Base-by-base conservation (phyloP, 2,888 invertebrate species). In the Alloplasta piceator region DNA sequence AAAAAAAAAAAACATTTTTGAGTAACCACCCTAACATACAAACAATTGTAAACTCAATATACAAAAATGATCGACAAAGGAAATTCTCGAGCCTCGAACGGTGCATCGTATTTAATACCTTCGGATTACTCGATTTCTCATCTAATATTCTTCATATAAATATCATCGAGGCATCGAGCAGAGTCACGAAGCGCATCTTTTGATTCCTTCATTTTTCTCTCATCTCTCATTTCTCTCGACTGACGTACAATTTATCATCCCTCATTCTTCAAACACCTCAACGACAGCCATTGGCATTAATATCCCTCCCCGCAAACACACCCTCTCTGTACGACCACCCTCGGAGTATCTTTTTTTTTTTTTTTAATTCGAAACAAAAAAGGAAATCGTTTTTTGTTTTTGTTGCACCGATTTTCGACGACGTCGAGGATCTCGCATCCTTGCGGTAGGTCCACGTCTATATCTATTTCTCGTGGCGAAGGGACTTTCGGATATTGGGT, bases 401-500 rank as follows among this genome's bases (percentile, higher is more conserved):
- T 55, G 46, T 9, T 66, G 26, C 26, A 61, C 10, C 26, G 16
- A 41, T 26, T 14, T 39, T 43, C 36, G 73, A 6, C 55, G 73
- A 64, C 60, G 36, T 66, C 66, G 14, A 55, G 73, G 38, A 50
- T 43, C 43, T 60, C 43, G 14, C 36, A 74, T 12, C 66, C 73
- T 75, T 66, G 60, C 68, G 78, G 78, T 74, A 61, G 81, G 81
- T 81, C 79, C 58, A 38, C 63, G 71, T 67, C 70, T 77, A 43
- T 74, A 71, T 81, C 78, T 78, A 77, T 81, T 77, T 77, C 50
- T 77, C 60, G 70, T 26, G 60, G 70, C 80, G 67, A 82, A 76
- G 79, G 79, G 87, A 84, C 84, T 87, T 85, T 83, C 82, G 81
- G 83, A 83, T 88, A 89, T 89, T 89, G 82, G 83, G 86, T 89